Evolutionary conservation across 2,888 invertebrate genomes (phyloP).

Genomic region (Epistrophe grossulariae): DNA sequence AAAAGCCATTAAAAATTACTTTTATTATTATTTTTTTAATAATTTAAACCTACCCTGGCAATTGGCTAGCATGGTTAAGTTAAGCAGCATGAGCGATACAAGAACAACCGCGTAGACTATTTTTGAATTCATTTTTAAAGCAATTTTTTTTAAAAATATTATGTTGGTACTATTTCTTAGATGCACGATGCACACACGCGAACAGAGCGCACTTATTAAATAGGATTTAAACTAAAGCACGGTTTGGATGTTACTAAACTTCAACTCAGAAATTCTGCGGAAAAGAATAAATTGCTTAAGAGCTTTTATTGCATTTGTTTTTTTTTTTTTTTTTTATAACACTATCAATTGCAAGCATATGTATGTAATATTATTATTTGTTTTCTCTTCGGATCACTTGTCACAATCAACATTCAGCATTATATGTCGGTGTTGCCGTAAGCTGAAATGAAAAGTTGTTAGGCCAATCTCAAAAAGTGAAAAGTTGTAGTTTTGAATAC

Average conservation of each 20-base stretch:
- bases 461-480: too few relatives aligned
- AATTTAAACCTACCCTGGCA: conserved; percentile 61
- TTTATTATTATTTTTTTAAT: conserved; percentile 1
- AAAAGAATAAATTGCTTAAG: too few relatives aligned
- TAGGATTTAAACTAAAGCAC: conserved; percentile 52
- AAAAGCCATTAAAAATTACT: not conserved
- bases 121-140: conserved; percentile 50
- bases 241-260: conserved; percentile 64
- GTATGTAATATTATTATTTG: too few relatives aligned
- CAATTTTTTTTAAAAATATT: too few relatives aligned
- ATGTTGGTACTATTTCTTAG: conserved; percentile 7
- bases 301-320: too few relatives aligned
- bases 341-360: too few relatives aligned
- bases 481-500: too few relatives aligned
- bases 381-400: too few relatives aligned
- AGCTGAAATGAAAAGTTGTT: too few relatives aligned
- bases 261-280: not conserved
- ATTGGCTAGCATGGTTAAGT: conserved; percentile 42
- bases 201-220: not conserved
- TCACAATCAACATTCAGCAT: too few relatives aligned
- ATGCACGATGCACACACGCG: conserved; percentile 18
- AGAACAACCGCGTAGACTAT: conserved; percentile 49
- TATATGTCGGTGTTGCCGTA: too few relatives aligned
- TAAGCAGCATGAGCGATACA: conserved; percentile 50
- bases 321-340: too few relatives aligned